A percentile compares a stretch with the other conserved stretches of the same genome.
Evolutionary conservation across 2,888 invertebrate species (phyloP).

Genomic region (Pollenia amentaria): DNA sequence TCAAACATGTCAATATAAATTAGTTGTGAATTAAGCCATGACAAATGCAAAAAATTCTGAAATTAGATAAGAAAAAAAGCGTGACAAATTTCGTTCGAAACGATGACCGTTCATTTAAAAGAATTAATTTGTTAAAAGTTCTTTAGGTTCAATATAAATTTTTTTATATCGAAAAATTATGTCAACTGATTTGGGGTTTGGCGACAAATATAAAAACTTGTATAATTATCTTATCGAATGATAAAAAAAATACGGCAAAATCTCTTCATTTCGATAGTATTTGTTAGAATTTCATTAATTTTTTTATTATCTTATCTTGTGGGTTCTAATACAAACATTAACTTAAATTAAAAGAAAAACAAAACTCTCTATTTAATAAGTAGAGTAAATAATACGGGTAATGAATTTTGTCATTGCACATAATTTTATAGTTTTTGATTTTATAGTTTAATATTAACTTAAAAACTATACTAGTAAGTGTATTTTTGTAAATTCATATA

Average conservation of each 20-base stretch:
- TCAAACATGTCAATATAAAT: neutral
- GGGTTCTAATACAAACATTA: constrained; percentile 38
- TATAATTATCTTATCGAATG: constrained; percentile 50
- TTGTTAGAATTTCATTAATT: constrained; percentile 21
- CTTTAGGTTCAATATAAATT: neutral
- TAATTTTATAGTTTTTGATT: constrained; percentile 4
- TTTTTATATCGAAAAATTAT: neutral
- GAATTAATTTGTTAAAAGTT: neutral
- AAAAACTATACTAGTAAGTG: too few relatives aligned
- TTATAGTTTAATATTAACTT: neutral
- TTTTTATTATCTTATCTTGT: constrained; percentile 57
- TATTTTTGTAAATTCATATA: neutral
- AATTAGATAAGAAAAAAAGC: neutral
- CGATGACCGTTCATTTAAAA: neutral
- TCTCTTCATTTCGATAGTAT: constrained; percentile 38
- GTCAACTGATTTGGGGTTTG: neutral
- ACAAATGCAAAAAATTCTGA: neutral
- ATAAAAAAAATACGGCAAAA: constrained; percentile 25
- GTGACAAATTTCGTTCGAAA: neutral
- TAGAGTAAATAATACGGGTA: constrained; percentile 6
- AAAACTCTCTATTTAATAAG: constrained; percentile 16
- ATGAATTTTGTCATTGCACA: constrained; percentile 20
- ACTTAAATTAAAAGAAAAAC: constrained; percentile 25
- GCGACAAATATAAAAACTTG: neutral
- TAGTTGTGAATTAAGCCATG: too few relatives aligned